phyloP scores from a whole-genome alignment of 2,113 vertebrate species.

The Vombatus ursinus region DNA sequence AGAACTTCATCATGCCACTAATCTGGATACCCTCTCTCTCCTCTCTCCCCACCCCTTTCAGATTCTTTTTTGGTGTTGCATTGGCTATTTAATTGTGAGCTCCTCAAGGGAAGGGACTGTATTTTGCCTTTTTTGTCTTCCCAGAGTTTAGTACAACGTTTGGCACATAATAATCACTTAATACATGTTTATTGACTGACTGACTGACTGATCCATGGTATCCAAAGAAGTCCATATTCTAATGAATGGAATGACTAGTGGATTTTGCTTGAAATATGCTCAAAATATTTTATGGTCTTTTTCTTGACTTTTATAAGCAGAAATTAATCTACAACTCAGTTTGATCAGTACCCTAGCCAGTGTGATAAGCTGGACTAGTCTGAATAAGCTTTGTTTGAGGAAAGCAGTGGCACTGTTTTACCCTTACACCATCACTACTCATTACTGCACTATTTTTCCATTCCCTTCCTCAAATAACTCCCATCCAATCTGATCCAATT shows the following conservation, averaged over 20 bases:
- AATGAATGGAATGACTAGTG: background rate
- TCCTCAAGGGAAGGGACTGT: background rate
- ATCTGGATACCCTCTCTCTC: background rate
- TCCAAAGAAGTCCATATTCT: background rate
- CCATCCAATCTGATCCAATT: background rate
- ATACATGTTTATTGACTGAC: background rate
- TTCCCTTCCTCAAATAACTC: background rate
- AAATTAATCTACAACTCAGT: background rate
- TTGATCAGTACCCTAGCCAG: background rate
- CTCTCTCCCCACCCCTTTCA: background rate
- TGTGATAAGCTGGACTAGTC: background rate
- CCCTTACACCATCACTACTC: background rate
- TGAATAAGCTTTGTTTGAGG: background rate
- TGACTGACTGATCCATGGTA: background rate
- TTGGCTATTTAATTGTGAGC: background rate
- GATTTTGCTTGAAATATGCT: background rate
- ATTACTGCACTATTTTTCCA: background rate
- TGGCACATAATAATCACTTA: background rate
- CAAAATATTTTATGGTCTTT: background rate
- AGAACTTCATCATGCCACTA: background rate
- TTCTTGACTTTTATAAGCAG: background rate
- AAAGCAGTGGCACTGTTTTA: background rate
- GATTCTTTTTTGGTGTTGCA: background rate
- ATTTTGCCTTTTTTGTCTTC: background rate
- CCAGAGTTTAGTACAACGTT: background rate